A percentile compares a stretch with the other conserved stretches of the same genome.
Evolutionary conservation across 2,113 vertebrate genomes (phyloP).

Genomic region (Limnothrissa miodon): DNA sequence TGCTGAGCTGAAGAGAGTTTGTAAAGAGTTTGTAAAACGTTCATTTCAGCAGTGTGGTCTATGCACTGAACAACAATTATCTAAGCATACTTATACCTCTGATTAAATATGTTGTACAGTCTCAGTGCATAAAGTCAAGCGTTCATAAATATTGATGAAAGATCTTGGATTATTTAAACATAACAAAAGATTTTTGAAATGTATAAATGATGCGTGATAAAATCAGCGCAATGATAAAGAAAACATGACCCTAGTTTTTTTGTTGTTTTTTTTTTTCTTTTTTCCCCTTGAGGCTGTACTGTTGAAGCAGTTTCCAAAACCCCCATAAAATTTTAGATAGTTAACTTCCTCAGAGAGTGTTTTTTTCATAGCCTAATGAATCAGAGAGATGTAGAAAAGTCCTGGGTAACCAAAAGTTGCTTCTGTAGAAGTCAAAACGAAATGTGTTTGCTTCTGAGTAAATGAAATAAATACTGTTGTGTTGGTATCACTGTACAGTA

Average conservation of each 20-base stretch:
- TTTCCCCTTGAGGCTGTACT: neutral
- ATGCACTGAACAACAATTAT: neutral
- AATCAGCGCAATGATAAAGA: neutral
- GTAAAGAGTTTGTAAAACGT: neutral
- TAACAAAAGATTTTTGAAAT: neutral
- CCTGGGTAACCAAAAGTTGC: neutral
- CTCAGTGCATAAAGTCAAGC: neutral
- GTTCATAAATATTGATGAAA: neutral
- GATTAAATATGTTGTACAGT: neutral
- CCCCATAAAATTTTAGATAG: neutral
- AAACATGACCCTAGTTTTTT: neutral
- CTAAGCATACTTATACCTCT: neutral
- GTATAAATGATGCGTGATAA: neutral
- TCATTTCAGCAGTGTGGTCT: neutral
- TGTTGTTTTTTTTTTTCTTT: neutral
- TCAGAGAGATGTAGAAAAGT: neutral
- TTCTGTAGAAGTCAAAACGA: neutral
- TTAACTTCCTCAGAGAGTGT: neutral
- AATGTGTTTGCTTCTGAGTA: neutral
- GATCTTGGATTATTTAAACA: neutral
- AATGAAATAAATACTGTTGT: neutral
- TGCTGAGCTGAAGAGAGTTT: neutral
- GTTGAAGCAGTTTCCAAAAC: neutral
- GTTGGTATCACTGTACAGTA: neutral
- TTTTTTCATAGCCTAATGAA: neutral